A percentile compares a stretch with the other conserved stretches of the same genome.
phyloP scores from a whole-genome alignment of 2,888 invertebrate genomes.

The Acleris sparsana region DNA sequence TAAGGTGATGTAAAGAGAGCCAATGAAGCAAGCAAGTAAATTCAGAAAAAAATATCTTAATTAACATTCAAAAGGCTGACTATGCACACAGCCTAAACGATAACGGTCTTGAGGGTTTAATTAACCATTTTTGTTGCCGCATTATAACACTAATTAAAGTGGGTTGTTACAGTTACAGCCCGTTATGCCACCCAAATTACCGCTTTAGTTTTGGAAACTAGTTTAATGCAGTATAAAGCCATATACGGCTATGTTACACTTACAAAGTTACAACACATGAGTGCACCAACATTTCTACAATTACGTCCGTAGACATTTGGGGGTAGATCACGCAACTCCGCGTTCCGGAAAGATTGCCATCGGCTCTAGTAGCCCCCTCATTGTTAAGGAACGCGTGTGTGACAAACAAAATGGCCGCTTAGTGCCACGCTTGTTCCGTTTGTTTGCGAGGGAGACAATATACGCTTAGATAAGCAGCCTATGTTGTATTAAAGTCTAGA shows the following conservation, averaged over 20 bases:
- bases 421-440: slow-evolving; percentile 7
- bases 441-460: slow-evolving; percentile 14
- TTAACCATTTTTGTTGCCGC: slow-evolving; percentile 29
- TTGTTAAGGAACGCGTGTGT: slow-evolving; percentile 29
- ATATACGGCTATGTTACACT: not conserved
- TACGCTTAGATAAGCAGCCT: not conserved
- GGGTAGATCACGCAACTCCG: slow-evolving; percentile 34
- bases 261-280: slow-evolving; percentile 12
- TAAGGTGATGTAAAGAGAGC: too few species aligned
- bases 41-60: not conserved
- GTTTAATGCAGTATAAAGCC: slow-evolving; percentile 18
- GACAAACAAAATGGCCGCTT: slow-evolving; percentile 29
- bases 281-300: slow-evolving; percentile 16
- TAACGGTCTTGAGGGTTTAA: slow-evolving; percentile 14
- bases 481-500: too few species aligned
- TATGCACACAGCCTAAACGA: slow-evolving; percentile 6
- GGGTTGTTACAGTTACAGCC: slow-evolving; percentile 17
- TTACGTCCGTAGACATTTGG: slow-evolving; percentile 26
- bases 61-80: slow-evolving; percentile 7
- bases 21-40: not conserved
- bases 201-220: slow-evolving; percentile 17
- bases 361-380: slow-evolving; percentile 28
- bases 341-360: slow-evolving; percentile 34
- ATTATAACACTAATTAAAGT: slow-evolving; percentile 27
- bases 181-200: slow-evolving; percentile 16